phyloP scores from a whole-genome alignment of 2,113 vertebrate genomes.

The Centropristis striata region DNA sequence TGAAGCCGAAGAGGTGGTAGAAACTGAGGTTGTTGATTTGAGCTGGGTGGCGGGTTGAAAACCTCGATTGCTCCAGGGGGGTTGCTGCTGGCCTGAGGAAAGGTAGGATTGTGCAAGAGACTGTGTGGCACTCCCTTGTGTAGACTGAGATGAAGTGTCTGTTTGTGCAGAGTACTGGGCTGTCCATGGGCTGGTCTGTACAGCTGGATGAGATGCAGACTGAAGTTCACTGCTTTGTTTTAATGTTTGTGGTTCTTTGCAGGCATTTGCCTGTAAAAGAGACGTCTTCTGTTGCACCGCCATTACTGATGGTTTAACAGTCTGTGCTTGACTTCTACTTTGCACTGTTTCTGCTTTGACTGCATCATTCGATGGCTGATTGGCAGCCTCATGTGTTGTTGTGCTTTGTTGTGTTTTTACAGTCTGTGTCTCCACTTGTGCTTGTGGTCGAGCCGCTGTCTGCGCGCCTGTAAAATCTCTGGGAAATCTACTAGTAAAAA shows the following conservation, averaged over 20 bases:
- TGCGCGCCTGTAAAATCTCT: conserved; percentile 71
- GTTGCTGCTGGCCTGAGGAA: conserved; percentile 61
- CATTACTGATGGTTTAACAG: conserved; percentile 35
- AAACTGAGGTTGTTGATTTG: conserved; percentile 30
- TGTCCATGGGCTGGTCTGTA: conserved; percentile 25
- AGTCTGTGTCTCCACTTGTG: conserved; percentile 42
- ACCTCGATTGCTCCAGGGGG: conserved; percentile 53
- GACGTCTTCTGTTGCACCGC: conserved; percentile 43
- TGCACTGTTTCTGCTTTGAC: conserved; percentile 31
- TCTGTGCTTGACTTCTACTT: conserved; percentile 41
- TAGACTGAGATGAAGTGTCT: conserved; percentile 34
- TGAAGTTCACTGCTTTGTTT: conserved; percentile 54
- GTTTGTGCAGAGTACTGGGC: conserved; percentile 45
- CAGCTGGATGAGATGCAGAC: conserved; percentile 8
- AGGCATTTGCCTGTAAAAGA: conserved; percentile 15
- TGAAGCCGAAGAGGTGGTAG: not conserved
- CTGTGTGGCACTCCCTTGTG: conserved; percentile 31
- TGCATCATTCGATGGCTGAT: conserved; percentile 21
- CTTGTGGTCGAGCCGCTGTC: conserved; percentile 42
- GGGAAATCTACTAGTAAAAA: conserved; percentile 81
- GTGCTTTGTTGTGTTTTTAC: conserved; percentile 35
- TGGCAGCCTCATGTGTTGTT: conserved; percentile 28
- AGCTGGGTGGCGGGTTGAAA: conserved; percentile 29
- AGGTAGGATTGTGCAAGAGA: conserved; percentile 51
- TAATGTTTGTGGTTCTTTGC: conserved; percentile 43